These are phyloP conservation scores for Virgularia gustaviana DNA, from an alignment of 92 coral and sea anemone species.

Conservation along the genomic window DNA sequence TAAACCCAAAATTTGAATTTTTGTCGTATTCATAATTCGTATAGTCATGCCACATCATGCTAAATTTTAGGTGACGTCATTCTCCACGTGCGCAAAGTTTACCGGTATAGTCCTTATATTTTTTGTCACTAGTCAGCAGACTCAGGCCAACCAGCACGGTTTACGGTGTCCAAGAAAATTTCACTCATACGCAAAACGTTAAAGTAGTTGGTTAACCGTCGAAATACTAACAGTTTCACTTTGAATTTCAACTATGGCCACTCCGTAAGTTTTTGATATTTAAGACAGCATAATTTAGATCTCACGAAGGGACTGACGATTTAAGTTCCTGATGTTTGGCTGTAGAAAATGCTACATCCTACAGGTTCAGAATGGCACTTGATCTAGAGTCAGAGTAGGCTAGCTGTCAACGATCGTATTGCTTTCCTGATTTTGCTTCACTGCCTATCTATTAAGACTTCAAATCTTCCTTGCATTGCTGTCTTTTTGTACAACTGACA, in stretches of 20 bases:
- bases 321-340: not conserved
- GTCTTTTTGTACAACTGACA: not conserved
- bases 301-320: not conserved
- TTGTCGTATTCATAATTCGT: not conserved
- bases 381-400: no score
- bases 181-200: not conserved
- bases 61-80: constrained; percentile 64
- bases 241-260: constrained; percentile 26
- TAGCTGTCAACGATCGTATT: not conserved
- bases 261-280: constrained; percentile 46
- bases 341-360: not conserved
- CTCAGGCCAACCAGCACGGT: constrained; percentile 11
- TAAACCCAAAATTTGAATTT: no score
- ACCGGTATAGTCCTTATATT: constrained; percentile 61
- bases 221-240: not conserved
- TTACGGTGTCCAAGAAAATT: not conserved
- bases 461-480: not conserved
- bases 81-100: constrained; percentile 98
- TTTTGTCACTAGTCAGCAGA: no score
- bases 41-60: not conserved
- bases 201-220: not conserved
- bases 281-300: not conserved
- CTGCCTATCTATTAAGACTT: no score
- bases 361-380: no score
- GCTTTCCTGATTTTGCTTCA: not conserved